Evolutionary conservation across 2,797 vertebrate genomes (phyloP).

Genomic region (Myiotriccus ornatus): DNA sequence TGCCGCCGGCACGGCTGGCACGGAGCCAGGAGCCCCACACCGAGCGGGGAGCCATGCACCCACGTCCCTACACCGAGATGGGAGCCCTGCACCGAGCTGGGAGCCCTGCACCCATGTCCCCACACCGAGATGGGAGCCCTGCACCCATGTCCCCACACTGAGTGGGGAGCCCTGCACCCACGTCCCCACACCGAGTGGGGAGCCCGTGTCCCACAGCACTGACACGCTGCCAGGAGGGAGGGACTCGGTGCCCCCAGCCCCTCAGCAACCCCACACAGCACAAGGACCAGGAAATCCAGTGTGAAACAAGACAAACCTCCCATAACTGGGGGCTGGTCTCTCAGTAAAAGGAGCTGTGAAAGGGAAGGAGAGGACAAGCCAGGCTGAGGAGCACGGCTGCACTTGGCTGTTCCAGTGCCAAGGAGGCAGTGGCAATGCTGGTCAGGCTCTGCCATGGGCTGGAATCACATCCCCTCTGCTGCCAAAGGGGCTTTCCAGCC

Average conservation of each 20-base stretch:
- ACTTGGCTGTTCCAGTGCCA: rapidly evolving
- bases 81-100: too few relatives aligned
- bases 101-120: neutral
- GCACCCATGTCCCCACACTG: neutral
- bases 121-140: too few relatives aligned
- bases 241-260: neutral
- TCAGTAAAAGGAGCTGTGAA: neutral
- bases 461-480: neutral
- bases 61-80: neutral
- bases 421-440: neutral
- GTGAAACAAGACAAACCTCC: neutral
- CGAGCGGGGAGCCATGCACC: neutral
- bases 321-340: rapidly evolving
- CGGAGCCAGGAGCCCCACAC: neutral
- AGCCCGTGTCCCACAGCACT: neutral
- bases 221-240: rapidly evolving
- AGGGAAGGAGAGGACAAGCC: neutral
- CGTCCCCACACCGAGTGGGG: too few relatives aligned
- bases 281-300: neutral
- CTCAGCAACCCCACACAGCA: neutral
- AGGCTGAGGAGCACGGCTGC: rapidly evolving
- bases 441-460: neutral
- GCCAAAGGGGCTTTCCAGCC: neutral
- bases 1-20: constrained; percentile 14
- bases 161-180: neutral